Conservation (phyloP, 1,140 invertebrate genomes). For the Gyrodactylus bullatarudis region DNA sequence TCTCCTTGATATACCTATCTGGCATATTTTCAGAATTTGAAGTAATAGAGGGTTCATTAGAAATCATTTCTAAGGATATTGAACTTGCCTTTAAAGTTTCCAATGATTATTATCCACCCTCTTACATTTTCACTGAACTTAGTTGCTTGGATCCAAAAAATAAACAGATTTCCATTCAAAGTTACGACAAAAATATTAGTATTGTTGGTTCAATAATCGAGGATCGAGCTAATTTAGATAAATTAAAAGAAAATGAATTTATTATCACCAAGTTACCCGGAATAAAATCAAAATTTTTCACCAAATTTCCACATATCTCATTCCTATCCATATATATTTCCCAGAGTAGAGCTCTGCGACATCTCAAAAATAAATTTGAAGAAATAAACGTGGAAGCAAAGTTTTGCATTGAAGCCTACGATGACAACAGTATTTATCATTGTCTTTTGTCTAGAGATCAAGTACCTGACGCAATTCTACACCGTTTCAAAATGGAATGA, state of each 20-base stretch:
- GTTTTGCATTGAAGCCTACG: background rate
- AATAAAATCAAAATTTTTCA: background rate
- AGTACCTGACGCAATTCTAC: too few relatives aligned
- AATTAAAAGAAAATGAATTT: background rate
- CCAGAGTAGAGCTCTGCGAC: background rate
- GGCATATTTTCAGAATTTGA: too few relatives aligned
- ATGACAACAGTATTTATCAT: background rate
- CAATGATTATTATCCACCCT: background rate
- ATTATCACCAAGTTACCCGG: background rate
- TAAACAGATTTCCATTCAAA: background rate
- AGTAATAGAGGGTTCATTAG: background rate
- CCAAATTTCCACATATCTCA: background rate
- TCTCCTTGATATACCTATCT: background rate
- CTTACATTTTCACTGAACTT: background rate
- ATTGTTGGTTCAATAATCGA: background rate
- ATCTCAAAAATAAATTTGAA: background rate
- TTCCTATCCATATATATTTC: background rate
- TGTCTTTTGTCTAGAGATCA: background rate
- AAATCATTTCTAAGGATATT: background rate
- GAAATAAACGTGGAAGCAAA: background rate
- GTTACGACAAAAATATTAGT: background rate
- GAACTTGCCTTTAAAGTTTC: background rate
- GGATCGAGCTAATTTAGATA: background rate
- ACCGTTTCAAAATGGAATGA: background rate
- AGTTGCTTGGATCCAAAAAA: background rate